Percentiles rank a stretch among this genome's conserved stretches.
These are phyloP conservation scores for Tetramorium bicarinatum DNA, from an alignment of 2,888 invertebrate species.

Conservation along the genomic window DNA sequence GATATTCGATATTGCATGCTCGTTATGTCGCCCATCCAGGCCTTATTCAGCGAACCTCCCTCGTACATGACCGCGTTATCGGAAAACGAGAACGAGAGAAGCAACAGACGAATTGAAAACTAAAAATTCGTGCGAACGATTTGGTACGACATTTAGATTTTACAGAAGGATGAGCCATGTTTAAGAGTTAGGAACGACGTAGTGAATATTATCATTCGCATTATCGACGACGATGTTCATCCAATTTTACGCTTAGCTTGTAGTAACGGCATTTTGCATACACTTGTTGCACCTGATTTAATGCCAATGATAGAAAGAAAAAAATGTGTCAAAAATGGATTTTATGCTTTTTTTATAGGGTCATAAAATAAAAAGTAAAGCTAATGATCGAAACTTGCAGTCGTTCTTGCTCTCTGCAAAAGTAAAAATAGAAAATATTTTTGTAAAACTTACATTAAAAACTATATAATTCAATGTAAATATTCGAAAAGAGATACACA, in stretches of 20 bases:
- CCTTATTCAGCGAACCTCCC: slow-evolving; percentile 21
- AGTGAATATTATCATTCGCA: slow-evolving; percentile 58
- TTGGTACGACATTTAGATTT: slow-evolving; percentile 42
- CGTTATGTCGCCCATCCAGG: slow-evolving; percentile 32
- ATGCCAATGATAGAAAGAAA: slow-evolving; percentile 38
- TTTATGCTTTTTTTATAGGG: slow-evolving; percentile 62
- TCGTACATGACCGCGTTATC: slow-evolving; percentile 41
- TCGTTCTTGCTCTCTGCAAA: background rate
- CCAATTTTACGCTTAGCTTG: slow-evolving; percentile 64
- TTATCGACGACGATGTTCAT: slow-evolving; percentile 60
- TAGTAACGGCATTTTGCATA: slow-evolving; percentile 48
- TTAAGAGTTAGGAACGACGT: slow-evolving; percentile 40
- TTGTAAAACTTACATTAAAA: slow-evolving; percentile 3
- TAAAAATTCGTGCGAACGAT: slow-evolving; percentile 24
- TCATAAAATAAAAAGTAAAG: slow-evolving; percentile 31
- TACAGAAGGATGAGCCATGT: slow-evolving; percentile 24
- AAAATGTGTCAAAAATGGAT: slow-evolving; percentile 52
- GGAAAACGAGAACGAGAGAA: slow-evolving; percentile 37
- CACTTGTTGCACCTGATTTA: slow-evolving; percentile 71
- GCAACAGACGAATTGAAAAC: slow-evolving; percentile 53
- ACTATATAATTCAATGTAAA: background rate
- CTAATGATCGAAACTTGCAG: background rate
- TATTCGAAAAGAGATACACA: background rate
- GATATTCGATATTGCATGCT: slow-evolving; percentile 39
- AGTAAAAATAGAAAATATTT: background rate